Conservation (phyloP, 2,113 vertebrate genomes). For the Microtus richardsoni region DNA sequence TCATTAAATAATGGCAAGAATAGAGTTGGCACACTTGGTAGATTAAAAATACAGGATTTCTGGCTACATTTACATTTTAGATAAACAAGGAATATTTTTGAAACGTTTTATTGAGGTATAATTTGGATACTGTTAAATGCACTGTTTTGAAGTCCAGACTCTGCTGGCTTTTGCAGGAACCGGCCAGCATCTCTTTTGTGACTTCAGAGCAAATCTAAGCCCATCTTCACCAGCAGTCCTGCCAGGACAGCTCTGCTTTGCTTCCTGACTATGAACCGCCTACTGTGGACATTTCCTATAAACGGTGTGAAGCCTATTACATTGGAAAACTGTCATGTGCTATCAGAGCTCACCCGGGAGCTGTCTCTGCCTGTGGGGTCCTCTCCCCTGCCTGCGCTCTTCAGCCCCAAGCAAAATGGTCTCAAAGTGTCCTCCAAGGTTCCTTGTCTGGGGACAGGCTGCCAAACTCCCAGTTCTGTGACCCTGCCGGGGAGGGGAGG, state of each 20-base stretch:
- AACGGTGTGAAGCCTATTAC: not conserved
- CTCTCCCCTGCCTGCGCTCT: no score
- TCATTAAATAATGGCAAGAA: not conserved
- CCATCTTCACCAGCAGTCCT: not conserved
- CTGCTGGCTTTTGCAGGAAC: not conserved
- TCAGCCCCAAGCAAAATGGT: not conserved
- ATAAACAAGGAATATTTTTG: not conserved
- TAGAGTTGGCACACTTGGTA: not conserved
- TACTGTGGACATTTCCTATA: not conserved
- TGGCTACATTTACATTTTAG: not conserved
- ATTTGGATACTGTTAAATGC: not conserved
- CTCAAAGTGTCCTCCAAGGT: not conserved
- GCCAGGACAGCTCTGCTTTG: not conserved
- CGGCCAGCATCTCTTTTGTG: not conserved
- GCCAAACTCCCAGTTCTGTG: not conserved
- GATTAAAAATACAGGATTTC: not conserved
- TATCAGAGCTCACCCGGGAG: not conserved
- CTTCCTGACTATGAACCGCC: not conserved
- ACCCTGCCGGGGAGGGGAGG: not conserved
- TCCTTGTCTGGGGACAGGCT: not conserved
- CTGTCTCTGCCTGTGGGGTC: not conserved
- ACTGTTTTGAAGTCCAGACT: not conserved
- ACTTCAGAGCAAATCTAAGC: not conserved
- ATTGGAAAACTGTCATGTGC: not conserved
- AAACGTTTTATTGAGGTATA: not conserved